Percentiles rank a stretch among this genome's conserved stretches.
Conservation (phyloP, 2,113 vertebrate genomes). For the Ammospiza nelsoni region DNA sequence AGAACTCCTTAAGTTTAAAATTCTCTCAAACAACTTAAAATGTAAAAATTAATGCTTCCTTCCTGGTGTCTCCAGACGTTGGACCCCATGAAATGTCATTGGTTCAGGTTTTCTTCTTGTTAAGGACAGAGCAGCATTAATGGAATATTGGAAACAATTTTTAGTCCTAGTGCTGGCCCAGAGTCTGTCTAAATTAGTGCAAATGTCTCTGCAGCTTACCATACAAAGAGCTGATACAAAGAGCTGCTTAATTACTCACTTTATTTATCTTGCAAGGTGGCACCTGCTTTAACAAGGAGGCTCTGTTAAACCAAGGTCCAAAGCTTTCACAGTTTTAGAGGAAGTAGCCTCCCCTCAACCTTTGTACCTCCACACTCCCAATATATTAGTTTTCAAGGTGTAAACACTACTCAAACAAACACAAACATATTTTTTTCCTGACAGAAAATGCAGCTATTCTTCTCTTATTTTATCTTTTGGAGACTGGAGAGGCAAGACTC, state of each 20-base stretch:
- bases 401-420: not conserved
- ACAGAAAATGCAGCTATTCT: not conserved
- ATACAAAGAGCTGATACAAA: not conserved
- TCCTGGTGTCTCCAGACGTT: not conserved
- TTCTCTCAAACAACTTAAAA: not conserved
- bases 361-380: not conserved
- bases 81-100: not conserved
- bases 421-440: not conserved
- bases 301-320: not conserved
- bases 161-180: not conserved
- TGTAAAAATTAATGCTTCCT: not conserved
- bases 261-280: not conserved
- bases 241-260: not conserved
- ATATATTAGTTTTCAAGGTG: not conserved
- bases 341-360: not conserved
- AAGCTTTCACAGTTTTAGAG: not conserved
- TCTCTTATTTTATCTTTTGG: not conserved
- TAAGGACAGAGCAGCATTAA: not conserved
- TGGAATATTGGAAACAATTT: not conserved
- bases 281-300: not conserved
- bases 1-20: not conserved
- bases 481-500: not conserved
- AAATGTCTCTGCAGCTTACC: not conserved
- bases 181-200: not conserved
- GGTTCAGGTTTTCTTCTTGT: not conserved